A percentile compares a stretch with the other conserved stretches of the same genome.
These are phyloP conservation scores for Choristoneura fumiferana DNA, from an alignment of 1,140 invertebrate genomes.

Conservation along the genomic window DNA sequence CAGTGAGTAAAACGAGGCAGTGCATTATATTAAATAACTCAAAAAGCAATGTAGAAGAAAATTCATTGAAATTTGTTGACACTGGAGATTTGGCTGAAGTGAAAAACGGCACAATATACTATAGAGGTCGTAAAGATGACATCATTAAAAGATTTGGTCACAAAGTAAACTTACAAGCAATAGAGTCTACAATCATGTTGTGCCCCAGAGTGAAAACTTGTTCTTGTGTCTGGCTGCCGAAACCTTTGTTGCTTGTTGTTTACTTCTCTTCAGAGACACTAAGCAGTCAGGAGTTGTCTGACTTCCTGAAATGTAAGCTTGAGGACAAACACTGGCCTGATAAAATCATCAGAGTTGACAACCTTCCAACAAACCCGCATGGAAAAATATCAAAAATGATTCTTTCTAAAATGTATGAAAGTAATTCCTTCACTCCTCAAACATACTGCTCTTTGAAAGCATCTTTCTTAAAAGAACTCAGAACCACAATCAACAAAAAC, in stretches of 20 bases:
- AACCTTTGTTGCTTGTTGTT: constrained; percentile 72
- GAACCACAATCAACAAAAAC: constrained; percentile 36
- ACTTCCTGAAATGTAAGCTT: constrained; percentile 68
- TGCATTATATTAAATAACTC: constrained; percentile 81
- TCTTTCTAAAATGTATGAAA: constrained; percentile 56
- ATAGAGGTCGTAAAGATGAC: constrained; percentile 82
- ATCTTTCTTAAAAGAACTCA: constrained; percentile 50
- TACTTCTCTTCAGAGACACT: constrained; percentile 73
- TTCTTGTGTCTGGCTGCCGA: constrained; percentile 75
- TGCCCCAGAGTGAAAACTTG: constrained; percentile 73
- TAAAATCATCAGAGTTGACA: constrained; percentile 72
- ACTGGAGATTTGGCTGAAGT: constrained; percentile 84
- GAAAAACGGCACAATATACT: constrained; percentile 79
- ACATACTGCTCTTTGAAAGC: constrained; percentile 36
- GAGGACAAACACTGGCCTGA: constrained; percentile 78
- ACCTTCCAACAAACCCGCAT: constrained; percentile 80
- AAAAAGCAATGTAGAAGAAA: constrained; percentile 46
- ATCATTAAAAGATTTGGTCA: constrained; percentile 87
- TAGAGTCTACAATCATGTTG: constrained; percentile 79
- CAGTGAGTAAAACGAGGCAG: constrained; percentile 81
- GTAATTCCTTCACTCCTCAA: constrained; percentile 27
- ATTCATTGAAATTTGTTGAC: constrained; percentile 77
- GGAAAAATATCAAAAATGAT: constrained; percentile 78
- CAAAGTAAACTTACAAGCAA: constrained; percentile 80
- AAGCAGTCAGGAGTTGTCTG: constrained; percentile 51